Evolutionary conservation across 2,797 vertebrate genomes (phyloP), one percentile per base, ranked within the genome.

Genomic region (Sarcoramphus papa): DNA sequence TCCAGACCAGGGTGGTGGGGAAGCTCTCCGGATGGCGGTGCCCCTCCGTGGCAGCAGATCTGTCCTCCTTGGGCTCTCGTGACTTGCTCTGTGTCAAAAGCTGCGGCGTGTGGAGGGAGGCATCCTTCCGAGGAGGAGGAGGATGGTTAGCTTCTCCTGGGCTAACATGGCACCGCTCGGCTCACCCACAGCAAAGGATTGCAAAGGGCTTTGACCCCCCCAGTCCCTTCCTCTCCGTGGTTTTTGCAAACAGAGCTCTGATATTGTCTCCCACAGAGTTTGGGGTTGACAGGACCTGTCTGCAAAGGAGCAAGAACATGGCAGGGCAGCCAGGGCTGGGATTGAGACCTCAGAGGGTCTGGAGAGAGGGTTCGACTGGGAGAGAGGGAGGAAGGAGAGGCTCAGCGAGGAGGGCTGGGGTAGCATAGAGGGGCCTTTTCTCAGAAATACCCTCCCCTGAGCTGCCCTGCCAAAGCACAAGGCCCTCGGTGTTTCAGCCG

Each of bases 51-150:
- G 47, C 75, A 80, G 30, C 63, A 20, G 43, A 31, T 68, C 50
- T 62, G 80, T 37, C 74, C 51, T 65, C 43, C 41, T 80, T 1
- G 0, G 81, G 45, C 28, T 45, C 62, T 67, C 0, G 0, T 74
- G 56, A 31, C 53, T 85, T 74, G 37, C 27, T 90, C 57, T 64
- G 51, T 64, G 57, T 73, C 82, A 88, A 90, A 90, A 95, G 68
- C 15, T 6, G 3, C 0, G 0, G 37, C 2, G 1, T 2, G 1
- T 45, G 48, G 27, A 92, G 31, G 35, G 7, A 89, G 25, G 43
- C 10, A 9, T 62, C n/a, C 8, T 89, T 35, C 33, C 1, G 0
- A 60, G 47, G 53, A 93, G 27, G 23, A 77, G 23, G n/a, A 60
- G 12, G 62, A n/a, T 64, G 7, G 7, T 30, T 79, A 37, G 23